phyloP scores from a whole-genome alignment of 2,797 vertebrate species.

The Danio albolineatus region DNA sequence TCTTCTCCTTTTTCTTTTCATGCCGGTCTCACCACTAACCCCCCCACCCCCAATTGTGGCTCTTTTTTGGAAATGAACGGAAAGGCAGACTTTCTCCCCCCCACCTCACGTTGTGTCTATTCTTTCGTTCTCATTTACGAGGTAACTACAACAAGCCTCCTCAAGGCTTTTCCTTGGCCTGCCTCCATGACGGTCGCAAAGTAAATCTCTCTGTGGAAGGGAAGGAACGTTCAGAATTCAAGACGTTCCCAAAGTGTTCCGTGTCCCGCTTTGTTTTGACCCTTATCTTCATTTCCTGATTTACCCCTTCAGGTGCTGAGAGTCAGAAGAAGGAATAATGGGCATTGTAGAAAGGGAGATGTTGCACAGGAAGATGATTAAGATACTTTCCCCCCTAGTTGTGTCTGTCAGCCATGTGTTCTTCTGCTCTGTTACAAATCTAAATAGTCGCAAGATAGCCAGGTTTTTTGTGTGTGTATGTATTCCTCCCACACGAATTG shows the following conservation, averaged over 20 bases:
- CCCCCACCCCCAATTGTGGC: constrained; percentile 67
- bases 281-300: constrained; percentile 30
- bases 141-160: constrained; percentile 65
- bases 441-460: constrained; percentile 59
- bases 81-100: constrained; percentile 65
- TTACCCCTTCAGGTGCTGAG: constrained; percentile 34
- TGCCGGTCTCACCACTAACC: constrained; percentile 46
- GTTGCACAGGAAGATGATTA: constrained; percentile 44
- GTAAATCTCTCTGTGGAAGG: constrained; percentile 79
- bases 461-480: constrained; percentile 12
- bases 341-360: constrained; percentile 54
- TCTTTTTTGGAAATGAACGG: constrained; percentile 69
- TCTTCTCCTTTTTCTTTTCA: constrained; percentile 62
- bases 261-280: constrained; percentile 59
- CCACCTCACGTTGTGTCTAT: constrained; percentile 44
- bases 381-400: background rate
- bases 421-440: constrained; percentile 65
- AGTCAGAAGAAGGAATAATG: constrained; percentile 29
- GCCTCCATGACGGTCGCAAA: constrained; percentile 80
- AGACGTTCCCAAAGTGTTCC: constrained; percentile 73
- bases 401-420: constrained; percentile 76
- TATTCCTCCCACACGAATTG: no score
- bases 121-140: constrained; percentile 54
- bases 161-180: constrained; percentile 73
- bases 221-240: constrained; percentile 77